Conservation (phyloP, 2,797 vertebrate genomes). For the Carduelis carduelis region DNA sequence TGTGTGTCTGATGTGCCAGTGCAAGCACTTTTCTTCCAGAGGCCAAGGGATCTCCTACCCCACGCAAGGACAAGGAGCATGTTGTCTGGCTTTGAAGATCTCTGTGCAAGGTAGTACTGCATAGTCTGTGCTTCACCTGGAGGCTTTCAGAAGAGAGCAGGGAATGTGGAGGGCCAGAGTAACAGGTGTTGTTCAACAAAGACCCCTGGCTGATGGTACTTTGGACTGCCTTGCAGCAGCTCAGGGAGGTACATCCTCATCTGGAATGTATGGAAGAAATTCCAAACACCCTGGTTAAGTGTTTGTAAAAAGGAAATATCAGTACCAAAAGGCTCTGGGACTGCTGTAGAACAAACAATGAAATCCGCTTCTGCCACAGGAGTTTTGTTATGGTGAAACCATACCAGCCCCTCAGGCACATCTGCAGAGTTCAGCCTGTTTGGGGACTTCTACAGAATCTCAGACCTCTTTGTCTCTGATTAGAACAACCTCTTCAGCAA, state of each 20-base stretch:
- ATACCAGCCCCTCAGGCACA: rapidly evolving
- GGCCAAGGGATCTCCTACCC: no score
- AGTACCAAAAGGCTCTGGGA: not conserved
- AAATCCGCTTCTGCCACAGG: not conserved
- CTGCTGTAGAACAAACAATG: not conserved
- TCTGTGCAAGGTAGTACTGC: not conserved
- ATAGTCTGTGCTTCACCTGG: not conserved
- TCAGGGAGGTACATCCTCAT: not conserved
- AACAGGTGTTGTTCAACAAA: not conserved
- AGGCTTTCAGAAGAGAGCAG: not conserved
- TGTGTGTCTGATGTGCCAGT: not conserved
- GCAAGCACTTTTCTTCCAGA: rapidly evolving
- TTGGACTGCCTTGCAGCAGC: not conserved
- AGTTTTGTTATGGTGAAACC: not conserved
- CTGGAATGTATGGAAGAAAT: not conserved
- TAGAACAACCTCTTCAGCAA: not conserved
- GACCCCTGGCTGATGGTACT: not conserved
- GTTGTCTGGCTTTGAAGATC: not conserved
- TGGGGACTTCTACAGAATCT: not conserved
- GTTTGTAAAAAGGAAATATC: not conserved
- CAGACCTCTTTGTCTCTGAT: not conserved
- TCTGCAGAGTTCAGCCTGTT: not conserved
- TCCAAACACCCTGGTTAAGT: not conserved
- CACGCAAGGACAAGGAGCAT: rapidly evolving
- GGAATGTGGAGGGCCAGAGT: not conserved